Percentiles rank a stretch among this genome's conserved stretches.
These are phyloP conservation scores for Myotis myotis DNA, from an alignment of 2,797 vertebrate genomes.

Conservation along the genomic window DNA sequence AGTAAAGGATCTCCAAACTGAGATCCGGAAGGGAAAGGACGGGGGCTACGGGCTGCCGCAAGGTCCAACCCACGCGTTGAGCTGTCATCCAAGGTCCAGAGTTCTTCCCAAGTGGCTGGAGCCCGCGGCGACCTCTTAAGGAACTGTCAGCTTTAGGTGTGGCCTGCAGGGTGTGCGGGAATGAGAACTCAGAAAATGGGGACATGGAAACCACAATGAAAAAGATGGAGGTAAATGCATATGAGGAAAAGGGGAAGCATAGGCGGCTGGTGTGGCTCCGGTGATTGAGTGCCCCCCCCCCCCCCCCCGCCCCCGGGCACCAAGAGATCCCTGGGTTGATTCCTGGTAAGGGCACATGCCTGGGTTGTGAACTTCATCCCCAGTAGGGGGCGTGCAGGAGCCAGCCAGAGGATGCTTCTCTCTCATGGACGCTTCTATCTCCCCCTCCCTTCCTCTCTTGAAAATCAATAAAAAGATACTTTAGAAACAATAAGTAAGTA, in stretches of 20 bases:
- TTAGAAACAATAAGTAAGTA: no score
- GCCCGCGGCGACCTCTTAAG: background rate
- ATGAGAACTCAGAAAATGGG: background rate
- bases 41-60: slow-evolving; percentile 39
- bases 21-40: background rate
- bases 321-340: no score
- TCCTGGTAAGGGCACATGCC: no score
- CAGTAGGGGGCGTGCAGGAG: no score
- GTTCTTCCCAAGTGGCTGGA: rapidly evolving
- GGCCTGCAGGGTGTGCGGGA: background rate
- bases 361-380: no score
- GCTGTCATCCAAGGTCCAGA: rapidly evolving
- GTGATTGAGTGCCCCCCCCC: no score
- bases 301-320: no score
- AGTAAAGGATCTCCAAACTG: background rate
- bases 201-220: background rate
- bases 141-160: background rate
- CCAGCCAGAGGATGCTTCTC: no score
- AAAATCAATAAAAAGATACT: no score
- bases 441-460: no score
- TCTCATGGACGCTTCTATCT: no score
- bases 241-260: background rate
- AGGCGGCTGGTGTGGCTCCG: no score
- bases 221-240: background rate
- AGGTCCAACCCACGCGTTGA: background rate